Conservation (phyloP, 2,888 invertebrate genomes). For the Tetheella fluctuosa region DNA sequence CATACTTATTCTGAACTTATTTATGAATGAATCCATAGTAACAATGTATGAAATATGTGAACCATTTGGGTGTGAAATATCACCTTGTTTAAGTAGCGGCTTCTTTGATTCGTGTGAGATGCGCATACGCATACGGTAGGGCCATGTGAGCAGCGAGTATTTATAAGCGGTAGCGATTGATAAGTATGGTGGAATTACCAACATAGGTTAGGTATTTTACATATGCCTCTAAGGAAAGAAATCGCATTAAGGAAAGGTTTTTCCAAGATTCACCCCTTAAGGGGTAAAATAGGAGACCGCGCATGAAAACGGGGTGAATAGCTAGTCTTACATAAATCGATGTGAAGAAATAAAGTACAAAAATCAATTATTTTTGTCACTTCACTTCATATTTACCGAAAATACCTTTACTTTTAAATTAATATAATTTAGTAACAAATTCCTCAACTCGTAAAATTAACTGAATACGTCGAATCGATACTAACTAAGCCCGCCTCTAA, state of each 20-base stretch:
- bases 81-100: conserved; percentile 68
- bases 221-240: no score
- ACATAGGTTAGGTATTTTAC: no score
- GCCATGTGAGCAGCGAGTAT: conserved; percentile 25
- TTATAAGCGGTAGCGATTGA: background rate
- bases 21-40: conserved; percentile 28
- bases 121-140: conserved; percentile 31
- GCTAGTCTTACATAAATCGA: no score
- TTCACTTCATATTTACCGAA: no score
- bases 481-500: no score
- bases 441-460: background rate
- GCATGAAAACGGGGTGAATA: no score
- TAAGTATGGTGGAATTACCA: no score
- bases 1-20: conserved; percentile 13
- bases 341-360: no score
- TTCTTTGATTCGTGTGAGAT: conserved; percentile 60
- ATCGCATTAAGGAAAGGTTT: no score
- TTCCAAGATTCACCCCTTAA: no score
- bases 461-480: background rate
- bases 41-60: conserved; percentile 37
- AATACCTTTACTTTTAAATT: background rate
- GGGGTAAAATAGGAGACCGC: no score
- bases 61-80: conserved; percentile 58
- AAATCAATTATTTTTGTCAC: no score
- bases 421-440: background rate